Conservation (phyloP, 2,797 vertebrate genomes). For the Myotis planiceps region DNA sequence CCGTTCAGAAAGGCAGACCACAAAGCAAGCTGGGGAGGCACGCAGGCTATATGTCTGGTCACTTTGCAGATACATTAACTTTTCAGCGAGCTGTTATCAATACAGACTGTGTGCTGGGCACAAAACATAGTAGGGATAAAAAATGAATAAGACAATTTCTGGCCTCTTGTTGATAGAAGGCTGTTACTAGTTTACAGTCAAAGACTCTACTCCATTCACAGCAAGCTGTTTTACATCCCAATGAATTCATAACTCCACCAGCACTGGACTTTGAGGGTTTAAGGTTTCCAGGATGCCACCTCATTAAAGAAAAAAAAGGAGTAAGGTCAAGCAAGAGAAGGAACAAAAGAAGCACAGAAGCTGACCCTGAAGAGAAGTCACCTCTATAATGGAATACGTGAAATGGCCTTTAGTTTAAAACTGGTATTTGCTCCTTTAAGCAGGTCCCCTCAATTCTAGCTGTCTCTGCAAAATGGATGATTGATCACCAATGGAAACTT, state of each 20-base stretch:
- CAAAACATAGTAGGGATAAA: not conserved
- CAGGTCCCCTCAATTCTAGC: conserved; percentile 35
- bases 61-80: not conserved
- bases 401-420: conserved; percentile 74
- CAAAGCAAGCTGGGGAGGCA: not conserved
- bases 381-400: not conserved
- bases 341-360: not conserved
- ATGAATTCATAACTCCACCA: not conserved
- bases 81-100: not conserved
- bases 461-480: conserved; percentile 78
- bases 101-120: not conserved
- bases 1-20: not conserved
- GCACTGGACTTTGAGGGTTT: not conserved
- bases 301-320: not conserved
- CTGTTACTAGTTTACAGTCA: not conserved
- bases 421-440: conserved; percentile 70
- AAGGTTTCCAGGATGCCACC: not conserved
- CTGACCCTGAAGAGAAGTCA: not conserved
- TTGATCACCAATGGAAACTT: conserved; percentile 82
- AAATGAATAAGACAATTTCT: not conserved
- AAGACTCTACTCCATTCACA: not conserved
- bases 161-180: not conserved
- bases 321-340: not conserved
- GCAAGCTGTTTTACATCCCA: not conserved
- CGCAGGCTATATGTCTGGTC: not conserved